A percentile compares a stretch with the other conserved stretches of the same genome.
phyloP scores from a whole-genome alignment of 2,797 vertebrate genomes.

The Lindbergichthys nudifrons region DNA sequence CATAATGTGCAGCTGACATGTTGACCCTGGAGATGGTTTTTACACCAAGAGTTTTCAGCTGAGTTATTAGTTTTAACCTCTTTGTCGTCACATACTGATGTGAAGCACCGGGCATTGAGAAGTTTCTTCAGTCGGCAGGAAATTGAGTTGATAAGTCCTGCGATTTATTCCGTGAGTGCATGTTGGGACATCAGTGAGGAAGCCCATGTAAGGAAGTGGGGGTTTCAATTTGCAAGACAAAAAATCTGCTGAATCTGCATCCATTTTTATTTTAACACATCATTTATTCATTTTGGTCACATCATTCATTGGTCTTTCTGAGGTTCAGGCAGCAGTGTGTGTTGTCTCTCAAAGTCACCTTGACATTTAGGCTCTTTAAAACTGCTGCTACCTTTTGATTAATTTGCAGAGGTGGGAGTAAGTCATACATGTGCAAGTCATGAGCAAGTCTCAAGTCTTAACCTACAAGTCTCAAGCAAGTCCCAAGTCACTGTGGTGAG shows the following conservation, averaged over 20 bases:
- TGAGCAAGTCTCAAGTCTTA: too few species aligned
- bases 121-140: slow-evolving; percentile 26
- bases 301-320: too few species aligned
- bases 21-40: slow-evolving; percentile 42
- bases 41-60: slow-evolving; percentile 49
- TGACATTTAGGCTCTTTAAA: slow-evolving; percentile 37
- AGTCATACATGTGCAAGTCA: too few species aligned
- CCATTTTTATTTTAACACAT: background rate
- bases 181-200: background rate
- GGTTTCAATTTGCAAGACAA: background rate
- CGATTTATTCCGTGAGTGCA: slow-evolving; percentile 15
- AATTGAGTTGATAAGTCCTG: slow-evolving; percentile 34
- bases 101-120: slow-evolving; percentile 14
- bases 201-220: background rate
- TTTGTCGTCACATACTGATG: slow-evolving; percentile 47
- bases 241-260: background rate
- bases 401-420: too few species aligned
- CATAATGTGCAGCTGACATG: slow-evolving; percentile 14
- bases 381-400: background rate
- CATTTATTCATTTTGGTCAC: background rate
- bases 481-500: too few species aligned
- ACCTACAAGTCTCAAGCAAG: too few species aligned
- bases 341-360: background rate
- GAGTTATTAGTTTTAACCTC: slow-evolving; percentile 41
- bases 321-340: background rate